Conservation (phyloP, 2,797 vertebrate species). For the Anabas testudineus region DNA sequence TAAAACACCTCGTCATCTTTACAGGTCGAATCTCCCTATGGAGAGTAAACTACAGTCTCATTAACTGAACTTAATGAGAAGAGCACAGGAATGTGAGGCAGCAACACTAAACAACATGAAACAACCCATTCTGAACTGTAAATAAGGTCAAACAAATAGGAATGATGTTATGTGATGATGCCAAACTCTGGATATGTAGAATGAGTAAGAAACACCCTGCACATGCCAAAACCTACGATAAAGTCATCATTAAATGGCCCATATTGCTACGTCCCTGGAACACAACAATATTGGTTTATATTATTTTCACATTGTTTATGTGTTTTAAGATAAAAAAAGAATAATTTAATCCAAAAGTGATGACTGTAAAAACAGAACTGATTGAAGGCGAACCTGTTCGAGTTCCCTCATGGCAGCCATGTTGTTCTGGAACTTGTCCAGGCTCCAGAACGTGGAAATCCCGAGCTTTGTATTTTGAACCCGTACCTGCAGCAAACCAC, state of each 20-base stretch:
- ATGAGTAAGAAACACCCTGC: constrained; percentile 20
- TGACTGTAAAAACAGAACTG: neutral
- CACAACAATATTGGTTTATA: no score
- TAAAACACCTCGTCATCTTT: constrained; percentile 93
- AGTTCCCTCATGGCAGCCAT: constrained; percentile 93
- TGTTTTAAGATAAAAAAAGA: neutral
- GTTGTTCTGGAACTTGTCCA: constrained; percentile 95
- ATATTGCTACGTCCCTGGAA: no score
- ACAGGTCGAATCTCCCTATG: constrained; percentile 83
- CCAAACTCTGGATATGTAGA: constrained; percentile 50
- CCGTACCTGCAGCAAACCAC: constrained; percentile 83
- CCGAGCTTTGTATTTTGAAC: constrained; percentile 92
- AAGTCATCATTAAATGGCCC: neutral
- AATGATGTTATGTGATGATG: constrained; percentile 55
- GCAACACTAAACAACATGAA: constrained; percentile 56
- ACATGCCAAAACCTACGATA: neutral
- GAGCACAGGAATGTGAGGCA: constrained; percentile 50
- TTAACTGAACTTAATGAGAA: constrained; percentile 74
- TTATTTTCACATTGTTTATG: neutral
- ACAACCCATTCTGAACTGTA: constrained; percentile 58
- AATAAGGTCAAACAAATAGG: constrained; percentile 61
- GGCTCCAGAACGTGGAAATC: constrained; percentile 92
- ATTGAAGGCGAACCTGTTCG: constrained; percentile 86
- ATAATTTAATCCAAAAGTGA: neutral
- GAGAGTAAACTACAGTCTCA: constrained; percentile 64